Conservation (phyloP, 2,113 vertebrate species). For the Pyxicephalus adspersus region DNA sequence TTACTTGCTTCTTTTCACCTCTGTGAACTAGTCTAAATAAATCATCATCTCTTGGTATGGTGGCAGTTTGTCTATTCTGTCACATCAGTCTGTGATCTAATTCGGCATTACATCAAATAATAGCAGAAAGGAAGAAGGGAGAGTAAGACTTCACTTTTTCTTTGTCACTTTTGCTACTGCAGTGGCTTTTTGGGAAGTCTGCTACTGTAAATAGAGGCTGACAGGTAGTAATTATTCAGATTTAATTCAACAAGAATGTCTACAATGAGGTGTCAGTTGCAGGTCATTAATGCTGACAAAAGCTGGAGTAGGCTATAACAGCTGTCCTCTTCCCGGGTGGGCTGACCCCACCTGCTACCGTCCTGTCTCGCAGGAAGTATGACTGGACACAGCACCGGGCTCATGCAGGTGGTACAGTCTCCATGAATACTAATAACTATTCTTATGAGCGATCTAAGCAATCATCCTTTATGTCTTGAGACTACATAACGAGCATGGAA, state of each 20-base stretch:
- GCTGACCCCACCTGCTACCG: conserved; percentile 59
- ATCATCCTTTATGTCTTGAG: background rate
- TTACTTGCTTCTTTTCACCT: conserved; percentile 11
- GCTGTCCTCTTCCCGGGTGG: conserved; percentile 71
- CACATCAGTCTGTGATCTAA: background rate
- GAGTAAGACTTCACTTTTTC: conserved; percentile 31
- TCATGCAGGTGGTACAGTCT: conserved; percentile 35
- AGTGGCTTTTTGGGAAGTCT: conserved; percentile 59
- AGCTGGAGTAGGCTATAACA: conserved; percentile 65
- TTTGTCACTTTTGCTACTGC: conserved; percentile 46
- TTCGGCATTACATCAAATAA: conserved; percentile 36
- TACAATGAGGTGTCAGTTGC: conserved; percentile 68
- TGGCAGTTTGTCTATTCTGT: conserved; percentile 7
- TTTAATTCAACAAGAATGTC: conserved; percentile 68
- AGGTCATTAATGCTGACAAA: conserved; percentile 72
- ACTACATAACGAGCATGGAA: conserved; percentile 41
- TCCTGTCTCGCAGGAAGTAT: conserved; percentile 57
- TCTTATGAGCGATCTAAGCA: conserved; percentile 19
- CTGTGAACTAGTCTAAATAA: conserved; percentile 30
- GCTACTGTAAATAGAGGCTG: conserved; percentile 70
- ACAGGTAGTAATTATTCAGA: conserved; percentile 74
- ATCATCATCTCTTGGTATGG: conserved; percentile 18
- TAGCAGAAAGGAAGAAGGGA: conserved; percentile 20
- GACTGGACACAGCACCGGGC: conserved; percentile 23
- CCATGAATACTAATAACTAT: conserved; percentile 39